Conservation (phyloP, 2,888 invertebrate genomes). For the Galeruca laticollis region DNA sequence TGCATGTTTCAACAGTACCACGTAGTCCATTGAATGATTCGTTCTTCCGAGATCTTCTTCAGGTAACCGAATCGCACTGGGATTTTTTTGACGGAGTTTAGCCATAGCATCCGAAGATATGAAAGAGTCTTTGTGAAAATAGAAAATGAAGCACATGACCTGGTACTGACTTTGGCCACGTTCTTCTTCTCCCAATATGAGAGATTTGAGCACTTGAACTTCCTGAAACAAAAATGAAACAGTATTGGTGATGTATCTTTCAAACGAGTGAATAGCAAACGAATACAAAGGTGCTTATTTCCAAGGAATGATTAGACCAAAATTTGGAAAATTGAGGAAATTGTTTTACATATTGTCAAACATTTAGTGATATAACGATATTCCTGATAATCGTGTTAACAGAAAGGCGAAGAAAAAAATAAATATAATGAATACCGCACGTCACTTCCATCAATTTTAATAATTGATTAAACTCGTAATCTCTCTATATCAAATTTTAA, state of each 20-base stretch:
- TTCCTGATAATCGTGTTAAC: too few species aligned
- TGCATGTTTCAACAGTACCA: constrained; percentile 78
- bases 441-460: too few species aligned
- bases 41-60: constrained; percentile 91
- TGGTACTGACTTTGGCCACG: constrained; percentile 90
- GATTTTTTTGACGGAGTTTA: constrained; percentile 85
- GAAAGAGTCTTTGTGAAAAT: constrained; percentile 91
- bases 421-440: too few species aligned
- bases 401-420: too few species aligned
- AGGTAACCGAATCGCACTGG: constrained; percentile 75
- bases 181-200: constrained; percentile 93
- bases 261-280: too few species aligned
- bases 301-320: too few species aligned
- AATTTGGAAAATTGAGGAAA: too few species aligned
- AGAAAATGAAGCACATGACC: constrained; percentile 91
- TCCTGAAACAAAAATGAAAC: constrained; percentile 73
- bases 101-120: constrained; percentile 98
- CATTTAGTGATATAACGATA: too few species aligned
- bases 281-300: too few species aligned
- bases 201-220: constrained; percentile 89
- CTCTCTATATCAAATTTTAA: too few species aligned
- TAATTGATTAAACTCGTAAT: too few species aligned
- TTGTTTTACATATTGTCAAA: too few species aligned
- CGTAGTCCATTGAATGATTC: constrained; percentile 86
- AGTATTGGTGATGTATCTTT: neutral